Evolutionary conservation across 30 jellyfish, hydroid and myxozoan species (phyloP).

Genomic region (Cassiopea andromeda): DNA sequence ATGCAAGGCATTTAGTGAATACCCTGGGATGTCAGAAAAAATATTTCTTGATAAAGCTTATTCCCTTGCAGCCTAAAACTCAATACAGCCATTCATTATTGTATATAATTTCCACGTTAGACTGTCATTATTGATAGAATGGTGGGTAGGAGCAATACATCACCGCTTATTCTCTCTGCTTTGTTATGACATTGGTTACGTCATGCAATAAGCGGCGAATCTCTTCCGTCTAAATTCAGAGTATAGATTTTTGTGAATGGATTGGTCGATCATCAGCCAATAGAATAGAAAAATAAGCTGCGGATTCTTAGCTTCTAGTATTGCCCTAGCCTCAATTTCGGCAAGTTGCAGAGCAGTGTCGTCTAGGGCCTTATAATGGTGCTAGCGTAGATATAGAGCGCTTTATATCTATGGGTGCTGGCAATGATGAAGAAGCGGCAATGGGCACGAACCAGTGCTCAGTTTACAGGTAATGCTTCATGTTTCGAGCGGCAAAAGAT

Average conservation of each 20-base stretch:
- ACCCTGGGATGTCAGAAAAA: conserved; percentile 1
- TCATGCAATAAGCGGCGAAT: conserved; percentile 31
- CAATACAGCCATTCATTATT: not conserved
- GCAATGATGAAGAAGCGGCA: not conserved
- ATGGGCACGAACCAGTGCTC: not conserved
- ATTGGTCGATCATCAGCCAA: not conserved
- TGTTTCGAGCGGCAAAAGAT: not conserved
- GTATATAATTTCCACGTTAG: not conserved
- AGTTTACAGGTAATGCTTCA: not conserved
- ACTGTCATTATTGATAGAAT: not conserved
- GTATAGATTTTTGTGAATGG: not conserved
- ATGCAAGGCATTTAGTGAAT: conserved; percentile 47
- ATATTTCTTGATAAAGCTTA: not conserved
- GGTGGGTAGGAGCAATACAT: conserved; percentile 4
- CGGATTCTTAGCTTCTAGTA: conserved; percentile 16
- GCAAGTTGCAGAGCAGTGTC: not conserved
- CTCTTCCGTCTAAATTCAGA: conserved; percentile 36
- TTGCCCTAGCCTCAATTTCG: not conserved
- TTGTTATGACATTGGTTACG: not conserved
- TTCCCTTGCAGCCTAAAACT: not conserved
- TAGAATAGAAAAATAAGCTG: conserved; percentile 20
- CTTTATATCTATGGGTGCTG: not conserved
- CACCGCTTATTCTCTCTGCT: not conserved
- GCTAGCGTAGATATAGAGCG: not conserved
- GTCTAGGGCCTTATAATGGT: not conserved